A percentile compares a stretch with the other conserved stretches of the same genome.
These are phyloP conservation scores for Drosophila navojoa DNA, from an alignment of 1,140 invertebrate species.

Conservation along the genomic window DNA sequence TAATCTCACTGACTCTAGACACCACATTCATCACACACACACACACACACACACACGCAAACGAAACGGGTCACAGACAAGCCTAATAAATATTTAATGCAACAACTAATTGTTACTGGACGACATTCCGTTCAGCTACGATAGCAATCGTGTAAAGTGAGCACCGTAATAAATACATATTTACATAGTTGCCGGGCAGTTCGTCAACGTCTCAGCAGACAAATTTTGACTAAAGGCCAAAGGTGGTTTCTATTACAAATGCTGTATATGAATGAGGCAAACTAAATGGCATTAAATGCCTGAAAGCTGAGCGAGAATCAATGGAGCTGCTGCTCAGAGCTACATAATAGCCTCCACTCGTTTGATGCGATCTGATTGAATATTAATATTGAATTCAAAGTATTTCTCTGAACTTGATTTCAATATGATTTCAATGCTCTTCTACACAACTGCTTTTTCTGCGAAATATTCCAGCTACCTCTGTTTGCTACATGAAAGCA, in stretches of 20 bases:
- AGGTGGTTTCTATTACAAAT: constrained; percentile 10
- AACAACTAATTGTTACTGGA: constrained; percentile 47
- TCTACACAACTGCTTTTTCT: neutral
- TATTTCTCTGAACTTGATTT: neutral
- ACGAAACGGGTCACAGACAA: constrained; percentile 18
- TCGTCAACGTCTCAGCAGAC: constrained; percentile 13
- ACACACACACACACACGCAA: neutral
- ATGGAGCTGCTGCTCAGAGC: neutral
- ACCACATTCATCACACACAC: constrained; percentile 14
- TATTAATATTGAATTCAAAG: neutral
- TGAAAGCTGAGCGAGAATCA: too few relatives aligned
- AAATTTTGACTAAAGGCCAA: constrained; percentile 29
- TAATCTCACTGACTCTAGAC: constrained; percentile 30
- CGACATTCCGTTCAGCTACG: constrained; percentile 1
- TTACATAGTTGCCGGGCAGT: constrained; percentile 4
- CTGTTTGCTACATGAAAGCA: neutral
- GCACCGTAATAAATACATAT: constrained; percentile 18
- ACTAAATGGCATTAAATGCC: too few relatives aligned
- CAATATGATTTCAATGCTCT: neutral
- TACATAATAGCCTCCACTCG: neutral
- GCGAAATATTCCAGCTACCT: neutral
- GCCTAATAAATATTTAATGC: constrained; percentile 52
- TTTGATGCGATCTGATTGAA: too few relatives aligned
- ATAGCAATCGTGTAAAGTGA: constrained; percentile 7
- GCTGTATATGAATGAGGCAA: neutral